phyloP scores from a whole-genome alignment of 2,888 invertebrate genomes.

The Aphelenchoides bicaudatus region DNA sequence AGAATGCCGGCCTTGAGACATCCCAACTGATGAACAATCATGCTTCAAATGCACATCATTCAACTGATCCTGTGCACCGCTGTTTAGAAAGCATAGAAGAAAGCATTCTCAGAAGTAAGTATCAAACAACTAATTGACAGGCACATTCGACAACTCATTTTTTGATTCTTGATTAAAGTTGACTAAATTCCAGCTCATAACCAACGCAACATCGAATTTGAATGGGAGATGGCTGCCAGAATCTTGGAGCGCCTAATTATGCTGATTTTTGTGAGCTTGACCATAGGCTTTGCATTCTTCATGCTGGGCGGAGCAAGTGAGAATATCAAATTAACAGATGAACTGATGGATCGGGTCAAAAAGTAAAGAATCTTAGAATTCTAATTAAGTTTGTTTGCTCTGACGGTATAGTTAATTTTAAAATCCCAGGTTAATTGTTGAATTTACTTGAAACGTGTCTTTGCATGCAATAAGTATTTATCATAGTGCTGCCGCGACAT shows the following conservation, averaged over 20 bases:
- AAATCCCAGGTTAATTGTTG: no score
- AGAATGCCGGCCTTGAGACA: neutral
- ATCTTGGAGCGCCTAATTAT: constrained; percentile 46
- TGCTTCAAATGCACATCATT: neutral
- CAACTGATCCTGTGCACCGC: constrained; percentile 21
- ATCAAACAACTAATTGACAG: neutral
- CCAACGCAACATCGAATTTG: constrained; percentile 47
- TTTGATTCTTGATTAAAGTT: neutral
- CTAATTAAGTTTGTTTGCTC: neutral
- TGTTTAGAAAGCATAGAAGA: constrained; percentile 32
- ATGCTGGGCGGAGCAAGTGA: constrained; percentile 47
- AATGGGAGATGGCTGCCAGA: constrained; percentile 56
- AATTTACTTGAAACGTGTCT: no score
- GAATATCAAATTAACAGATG: constrained; percentile 44
- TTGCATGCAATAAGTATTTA: no score
- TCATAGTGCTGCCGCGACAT: no score
- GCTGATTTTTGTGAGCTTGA: constrained; percentile 48
- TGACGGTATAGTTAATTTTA: no score
- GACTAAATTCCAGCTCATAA: constrained; percentile 43
- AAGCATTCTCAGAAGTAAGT: constrained; percentile 25
- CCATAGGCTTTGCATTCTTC: constrained; percentile 45
- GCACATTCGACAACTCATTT: neutral
- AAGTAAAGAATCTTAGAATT: neutral
- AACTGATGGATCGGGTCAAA: constrained; percentile 44
- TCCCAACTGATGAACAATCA: neutral